Evolutionary conservation across 2,888 invertebrate genomes (phyloP).

Genomic region (Orthonychiurus folsomi): DNA sequence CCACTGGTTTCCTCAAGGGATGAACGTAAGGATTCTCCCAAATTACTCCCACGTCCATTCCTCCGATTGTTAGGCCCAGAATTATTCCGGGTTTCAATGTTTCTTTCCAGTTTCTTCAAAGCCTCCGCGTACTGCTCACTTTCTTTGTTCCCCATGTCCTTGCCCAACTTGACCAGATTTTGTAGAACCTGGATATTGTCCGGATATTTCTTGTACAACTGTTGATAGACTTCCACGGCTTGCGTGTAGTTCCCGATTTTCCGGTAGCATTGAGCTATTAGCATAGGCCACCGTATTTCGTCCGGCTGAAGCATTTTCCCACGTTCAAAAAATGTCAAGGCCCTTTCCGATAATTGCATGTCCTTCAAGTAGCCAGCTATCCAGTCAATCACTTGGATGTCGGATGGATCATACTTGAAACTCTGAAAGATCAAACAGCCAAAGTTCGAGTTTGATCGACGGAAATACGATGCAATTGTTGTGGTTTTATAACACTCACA

Average conservation of each 20-base stretch:
- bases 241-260: conserved; percentile 75
- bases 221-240: conserved; percentile 49
- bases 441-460: too few species aligned
- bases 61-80: too few species aligned
- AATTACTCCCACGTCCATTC: too few species aligned
- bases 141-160: conserved; percentile 82
- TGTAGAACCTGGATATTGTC: conserved; percentile 87
- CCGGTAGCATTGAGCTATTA: conserved; percentile 75
- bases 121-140: conserved; percentile 75
- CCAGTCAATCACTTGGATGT: conserved; percentile 73
- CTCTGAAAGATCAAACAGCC: conserved; percentile 55
- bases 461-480: too few species aligned
- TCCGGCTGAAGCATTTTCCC: conserved; percentile 66
- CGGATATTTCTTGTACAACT: conserved; percentile 79
- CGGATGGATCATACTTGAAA: conserved; percentile 61
- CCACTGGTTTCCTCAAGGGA: too few species aligned
- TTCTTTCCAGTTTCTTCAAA: conserved; percentile 62
- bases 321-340: conserved; percentile 69
- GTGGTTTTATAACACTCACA: background rate
- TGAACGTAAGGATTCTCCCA: too few species aligned
- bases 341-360: conserved; percentile 79
- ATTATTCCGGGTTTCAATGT: conserved; percentile 31
- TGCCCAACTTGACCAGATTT: conserved; percentile 76
- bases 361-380: conserved; percentile 81
- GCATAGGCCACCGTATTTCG: conserved; percentile 74